Base-by-base conservation (phyloP, 30 jellyfish, hydroid and myxozoan genomes). In the Nemopilema nomurai region DNA sequence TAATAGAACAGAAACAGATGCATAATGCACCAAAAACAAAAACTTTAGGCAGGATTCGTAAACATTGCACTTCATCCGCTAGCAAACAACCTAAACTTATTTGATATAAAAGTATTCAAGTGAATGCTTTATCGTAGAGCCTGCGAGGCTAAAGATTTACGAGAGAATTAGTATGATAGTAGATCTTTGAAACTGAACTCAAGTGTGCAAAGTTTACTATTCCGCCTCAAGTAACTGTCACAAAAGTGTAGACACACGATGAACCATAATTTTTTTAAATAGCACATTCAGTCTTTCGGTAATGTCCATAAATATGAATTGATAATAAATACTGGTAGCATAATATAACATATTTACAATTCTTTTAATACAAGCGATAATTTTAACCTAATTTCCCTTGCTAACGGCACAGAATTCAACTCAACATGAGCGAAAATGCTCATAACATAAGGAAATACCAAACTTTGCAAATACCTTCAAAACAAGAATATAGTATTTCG, bases 281-380 rank as follows among this genome's bases (percentile, higher is more conserved):
- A 67, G 76, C 17, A 32, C 52, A 29, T 67, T 67, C 76, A 67
- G 50, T 33, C 51, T 23, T 6, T 67, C 50, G 41, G 17, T 1
- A 67, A 33, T 33, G 83, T 73, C 83, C 83, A 73, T 73, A 73
- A 73, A 73, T 73, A 73, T 31, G 83, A 73, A 73, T 32, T 62
- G 76, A 28, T 77, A 64, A 77, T 77, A 77, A 77, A 77, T 77
- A 77, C 68, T 50, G 49, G 78, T 57, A 51, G 52, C 20, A 29
- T 65, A 20, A 62, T 67, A 77, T 64, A 53, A 53, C 75, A 49
- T 77, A 77, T 77, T 13, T 77, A 77, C 78, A 77, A 13, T 62
- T 62, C 87, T 77, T 77, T 77, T 62, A 77, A 77, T 16, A 77
- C 87, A 77, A 77, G 87, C 9, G 25, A 23, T 27, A 23, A 77